Base-by-base conservation (phyloP, 2,113 vertebrate genomes). In the Suricata suricatta region DNA sequence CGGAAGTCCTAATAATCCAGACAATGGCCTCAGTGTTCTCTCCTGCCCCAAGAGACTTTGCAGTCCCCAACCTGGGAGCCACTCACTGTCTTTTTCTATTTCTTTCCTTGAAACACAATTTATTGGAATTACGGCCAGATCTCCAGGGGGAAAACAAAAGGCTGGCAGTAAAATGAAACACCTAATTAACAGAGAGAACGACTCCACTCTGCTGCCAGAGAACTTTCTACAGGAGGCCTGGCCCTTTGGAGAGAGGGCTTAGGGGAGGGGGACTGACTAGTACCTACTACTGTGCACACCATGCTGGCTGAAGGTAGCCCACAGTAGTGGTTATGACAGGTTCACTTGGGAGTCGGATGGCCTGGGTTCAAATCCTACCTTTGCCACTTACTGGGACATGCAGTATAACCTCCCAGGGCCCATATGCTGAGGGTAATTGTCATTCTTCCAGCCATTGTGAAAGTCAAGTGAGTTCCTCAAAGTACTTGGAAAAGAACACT, bases 111-210 rank as follows among this genome's bases (percentile, higher is more conserved):
- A 98, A 98, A 94, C 71, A 71, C 95, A 85, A 80, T 97, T 96
- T 98, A 97, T 98, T 97, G 66, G 87, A 97, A 82, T 74, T 83
- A 76, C 84, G 93, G 85, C 96, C 95, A 92, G 95, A 96, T 96
- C 97, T 97, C 96, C 50, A 81, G 52, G 69, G 97, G 94, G 71
- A 74, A 86, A 93, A 90, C 97, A 97, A 96, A 90, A 93, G 85
- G 77, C 88, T 98, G 97, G 97, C 90, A 92, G 84, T 93, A 97
- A 98, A 97, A 97, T 97, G 97, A 97, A 98, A 97, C 96, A 98
- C 97, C 97, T 97, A 97, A 93, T 97, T 98, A 98, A 90, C 27
- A 50, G 93, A 90, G 66, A 85, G 38, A 33, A 86, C 87, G 38
- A 71, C 27, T 98, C 76, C 63, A 33, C 79, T 47, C 79, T 47